Evolutionary conservation across 2,888 invertebrate species (phyloP), one percentile per base, ranked within the genome.

Genomic region (Oxyscelio sp.): DNA sequence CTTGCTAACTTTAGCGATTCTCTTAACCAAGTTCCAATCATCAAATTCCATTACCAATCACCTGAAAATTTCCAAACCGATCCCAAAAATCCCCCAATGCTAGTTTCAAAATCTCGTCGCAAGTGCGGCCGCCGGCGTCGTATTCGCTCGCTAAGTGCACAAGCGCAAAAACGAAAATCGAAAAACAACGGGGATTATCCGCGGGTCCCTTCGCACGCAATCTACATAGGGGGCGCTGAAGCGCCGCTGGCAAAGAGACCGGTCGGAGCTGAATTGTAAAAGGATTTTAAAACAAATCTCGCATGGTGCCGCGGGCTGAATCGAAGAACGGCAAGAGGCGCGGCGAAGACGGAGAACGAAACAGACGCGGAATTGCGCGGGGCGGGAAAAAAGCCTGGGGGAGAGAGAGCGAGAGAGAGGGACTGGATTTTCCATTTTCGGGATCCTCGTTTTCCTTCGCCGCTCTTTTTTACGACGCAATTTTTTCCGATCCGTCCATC

Each of bases 231-330:
- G 80, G 84, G 78, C 48, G 86, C 80, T 77, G 86, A 84, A 58
- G 83, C 71, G 68, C 54, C 70, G 78, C 52, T 61, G 68, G 31
- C 50, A n/a, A 58, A 68, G 40, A 56, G 63, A 59, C 61, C 19
- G 84, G n/a, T n/a, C n/a, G n/a, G n/a, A n/a, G 73, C 81, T 81
- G 92, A 93, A 93, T 92, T 92, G 93, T 93, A 92, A 93, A 94
- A 93, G 94, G 93, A 93, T 93, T 94, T 93, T 91, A 92, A 93
- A 94, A 94, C 93, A 94, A 93, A 93, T 93, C 93, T 93, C 92
- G 92, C 92, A 88, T 90, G 90, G 91, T 88, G 91, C 89, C 89
- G 87, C 70, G 88, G 89, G 91, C 89, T 89, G 90, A 92, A 93
- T 93, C 91, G 92, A 93, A 93, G 93, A 92, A 91, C n/a, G n/a